These are phyloP conservation scores for Alectoris magna DNA, from an alignment of 2,797 vertebrate genomes.

Conservation along the genomic window DNA sequence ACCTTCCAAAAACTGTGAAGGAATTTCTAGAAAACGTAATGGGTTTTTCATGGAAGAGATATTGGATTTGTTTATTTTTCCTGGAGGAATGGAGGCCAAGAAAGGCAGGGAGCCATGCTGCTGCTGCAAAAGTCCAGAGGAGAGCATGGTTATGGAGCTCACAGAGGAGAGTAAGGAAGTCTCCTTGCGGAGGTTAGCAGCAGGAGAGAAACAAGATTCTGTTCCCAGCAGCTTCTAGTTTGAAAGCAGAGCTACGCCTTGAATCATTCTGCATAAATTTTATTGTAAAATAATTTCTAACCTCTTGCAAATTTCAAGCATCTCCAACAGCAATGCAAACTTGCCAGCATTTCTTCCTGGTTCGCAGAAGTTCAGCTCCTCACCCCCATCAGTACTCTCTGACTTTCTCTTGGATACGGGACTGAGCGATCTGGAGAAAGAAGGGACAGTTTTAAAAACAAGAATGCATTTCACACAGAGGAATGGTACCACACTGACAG, in stretches of 20 bases:
- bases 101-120: neutral
- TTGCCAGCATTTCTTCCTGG: neutral
- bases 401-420: neutral
- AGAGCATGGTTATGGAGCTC: neutral
- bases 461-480: neutral
- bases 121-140: rapidly evolving
- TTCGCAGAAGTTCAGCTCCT: neutral
- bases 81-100: neutral
- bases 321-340: neutral
- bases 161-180: neutral
- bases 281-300: neutral
- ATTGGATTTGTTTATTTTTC: neutral
- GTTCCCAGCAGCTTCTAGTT: neutral
- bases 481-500: conserved; percentile 10
- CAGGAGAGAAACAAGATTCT: neutral
- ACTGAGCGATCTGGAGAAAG: neutral
- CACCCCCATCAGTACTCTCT: neutral
- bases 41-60: neutral
- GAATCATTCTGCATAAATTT: neutral
- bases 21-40: neutral
- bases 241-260: neutral
- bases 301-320: neutral
- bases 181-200: neutral
- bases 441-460: neutral
- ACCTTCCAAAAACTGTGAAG: neutral